These are phyloP conservation scores for Hirundichthys speculiger DNA, from an alignment of 2,113 vertebrate genomes.

Conservation along the genomic window DNA sequence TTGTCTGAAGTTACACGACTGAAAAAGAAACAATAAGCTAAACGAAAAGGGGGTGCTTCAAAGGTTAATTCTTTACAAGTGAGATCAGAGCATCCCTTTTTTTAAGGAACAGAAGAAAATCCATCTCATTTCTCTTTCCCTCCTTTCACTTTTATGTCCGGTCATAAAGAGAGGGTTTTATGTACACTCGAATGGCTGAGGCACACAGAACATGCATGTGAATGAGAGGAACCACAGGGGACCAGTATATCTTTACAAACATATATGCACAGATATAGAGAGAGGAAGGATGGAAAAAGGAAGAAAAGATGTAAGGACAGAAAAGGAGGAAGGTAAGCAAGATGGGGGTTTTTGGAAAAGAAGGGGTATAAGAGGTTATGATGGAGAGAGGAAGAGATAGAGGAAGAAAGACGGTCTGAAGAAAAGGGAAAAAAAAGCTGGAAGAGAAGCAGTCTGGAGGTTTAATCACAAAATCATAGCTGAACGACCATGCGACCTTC, in stretches of 20 bases:
- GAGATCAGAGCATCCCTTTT: conserved; percentile 72
- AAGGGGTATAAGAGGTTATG: conserved; percentile 23
- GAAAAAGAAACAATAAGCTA: conserved; percentile 56
- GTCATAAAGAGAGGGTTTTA: conserved; percentile 81
- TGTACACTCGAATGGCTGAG: conserved; percentile 78
- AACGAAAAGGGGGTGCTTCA: conserved; percentile 60
- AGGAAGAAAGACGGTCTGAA: conserved; percentile 41
- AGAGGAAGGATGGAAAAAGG: conserved; percentile 14
- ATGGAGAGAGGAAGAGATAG: conserved; percentile 39
- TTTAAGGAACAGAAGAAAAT: conserved; percentile 76
- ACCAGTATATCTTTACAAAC: conserved; percentile 74
- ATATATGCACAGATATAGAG: conserved; percentile 63
- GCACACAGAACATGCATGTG: conserved; percentile 78
- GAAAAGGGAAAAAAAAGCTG: conserved; percentile 27
- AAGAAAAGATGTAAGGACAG: conserved; percentile 25
- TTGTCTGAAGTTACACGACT: conserved; percentile 59
- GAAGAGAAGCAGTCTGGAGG: conserved; percentile 58
- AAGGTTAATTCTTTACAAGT: conserved; percentile 73
- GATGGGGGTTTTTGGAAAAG: conserved; percentile 34
- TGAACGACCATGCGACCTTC: conserved; percentile 68
- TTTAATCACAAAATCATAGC: conserved; percentile 76
- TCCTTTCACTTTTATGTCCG: conserved; percentile 75
- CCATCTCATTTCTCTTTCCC: conserved; percentile 65
- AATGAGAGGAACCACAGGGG: conserved; percentile 74
- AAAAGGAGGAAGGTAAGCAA: conserved; percentile 38